These are phyloP conservation scores for Pandion haliaetus DNA, from an alignment of 2,113 vertebrate genomes.

Conservation along the genomic window DNA sequence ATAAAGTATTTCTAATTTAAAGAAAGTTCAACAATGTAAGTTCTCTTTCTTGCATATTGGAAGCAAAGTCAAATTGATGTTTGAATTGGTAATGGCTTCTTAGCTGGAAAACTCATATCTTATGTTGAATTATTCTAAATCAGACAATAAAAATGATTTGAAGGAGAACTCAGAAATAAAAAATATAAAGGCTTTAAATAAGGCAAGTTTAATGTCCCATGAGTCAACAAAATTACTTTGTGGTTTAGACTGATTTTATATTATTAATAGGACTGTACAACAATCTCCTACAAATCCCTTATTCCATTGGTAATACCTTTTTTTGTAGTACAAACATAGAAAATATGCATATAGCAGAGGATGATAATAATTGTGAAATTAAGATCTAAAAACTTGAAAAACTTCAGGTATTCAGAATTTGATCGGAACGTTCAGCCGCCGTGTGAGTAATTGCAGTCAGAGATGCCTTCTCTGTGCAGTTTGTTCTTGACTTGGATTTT, in stretches of 20 bases:
- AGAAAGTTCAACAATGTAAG: neutral
- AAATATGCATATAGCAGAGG: neutral
- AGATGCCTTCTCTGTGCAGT: neutral
- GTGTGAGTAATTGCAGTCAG: neutral
- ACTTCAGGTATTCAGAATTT: neutral
- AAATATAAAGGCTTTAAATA: conserved; percentile 46
- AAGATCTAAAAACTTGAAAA: conserved; percentile 23
- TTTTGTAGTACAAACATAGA: conserved; percentile 19
- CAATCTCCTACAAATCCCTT: conserved; percentile 31
- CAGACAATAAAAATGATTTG: conserved; percentile 51
- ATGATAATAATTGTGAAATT: conserved; percentile 28
- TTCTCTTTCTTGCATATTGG: neutral
- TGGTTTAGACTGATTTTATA: conserved; percentile 51
- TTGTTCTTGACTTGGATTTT: neutral
- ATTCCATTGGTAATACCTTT: conserved; percentile 27
- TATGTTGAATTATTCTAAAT: conserved; percentile 52
- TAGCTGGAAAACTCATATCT: conserved; percentile 17
- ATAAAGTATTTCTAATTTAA: neutral
- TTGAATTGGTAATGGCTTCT: conserved; percentile 35
- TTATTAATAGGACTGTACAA: conserved; percentile 50
- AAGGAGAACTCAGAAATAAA: conserved; percentile 29
- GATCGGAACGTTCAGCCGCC: neutral
- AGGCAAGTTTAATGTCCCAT: conserved; percentile 40
- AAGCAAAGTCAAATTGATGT: conserved; percentile 19
- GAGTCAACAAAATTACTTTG: conserved; percentile 65